Evolutionary conservation across 2,113 vertebrate species (phyloP).

Genomic region (Calidris pygmaea): DNA sequence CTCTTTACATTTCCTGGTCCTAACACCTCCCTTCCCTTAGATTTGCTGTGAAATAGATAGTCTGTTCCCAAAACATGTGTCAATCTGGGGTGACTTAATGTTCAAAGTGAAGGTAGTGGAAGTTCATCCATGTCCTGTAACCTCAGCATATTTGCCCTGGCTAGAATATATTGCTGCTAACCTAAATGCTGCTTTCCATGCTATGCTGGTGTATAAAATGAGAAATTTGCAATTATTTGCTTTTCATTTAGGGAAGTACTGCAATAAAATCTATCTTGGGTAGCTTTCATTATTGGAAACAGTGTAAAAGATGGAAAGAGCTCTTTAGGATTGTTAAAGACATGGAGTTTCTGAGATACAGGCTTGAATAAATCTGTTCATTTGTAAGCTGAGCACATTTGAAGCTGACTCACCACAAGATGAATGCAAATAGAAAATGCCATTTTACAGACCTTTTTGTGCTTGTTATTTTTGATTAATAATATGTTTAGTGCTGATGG

Average conservation of each 20-base stretch:
- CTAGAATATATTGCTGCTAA: background rate
- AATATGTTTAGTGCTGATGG: background rate
- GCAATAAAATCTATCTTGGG: background rate
- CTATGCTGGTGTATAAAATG: background rate
- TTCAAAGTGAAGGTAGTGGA: slow-evolving; percentile 17
- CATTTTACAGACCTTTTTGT: slow-evolving; percentile 38
- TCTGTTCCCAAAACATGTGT: background rate
- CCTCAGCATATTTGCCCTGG: background rate
- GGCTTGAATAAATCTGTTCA: slow-evolving; percentile 23
- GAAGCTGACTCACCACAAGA: slow-evolving; percentile 47
- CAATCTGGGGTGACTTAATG: background rate
- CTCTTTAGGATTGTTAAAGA: background rate
- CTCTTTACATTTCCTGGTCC: background rate
- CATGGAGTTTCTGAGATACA: background rate
- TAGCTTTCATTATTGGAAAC: background rate
- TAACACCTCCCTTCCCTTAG: background rate
- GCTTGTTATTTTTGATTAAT: slow-evolving; percentile 55
- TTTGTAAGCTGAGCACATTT: slow-evolving; percentile 43
- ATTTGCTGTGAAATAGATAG: background rate
- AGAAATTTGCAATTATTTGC: background rate
- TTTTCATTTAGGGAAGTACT: background rate
- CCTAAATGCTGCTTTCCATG: background rate
- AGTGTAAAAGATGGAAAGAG: background rate
- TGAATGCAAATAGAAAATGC: slow-evolving; percentile 45
- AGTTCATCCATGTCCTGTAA: background rate